Evolutionary conservation across 1,140 invertebrate genomes (phyloP).

Genomic region (Geopemphigus sp.): DNA sequence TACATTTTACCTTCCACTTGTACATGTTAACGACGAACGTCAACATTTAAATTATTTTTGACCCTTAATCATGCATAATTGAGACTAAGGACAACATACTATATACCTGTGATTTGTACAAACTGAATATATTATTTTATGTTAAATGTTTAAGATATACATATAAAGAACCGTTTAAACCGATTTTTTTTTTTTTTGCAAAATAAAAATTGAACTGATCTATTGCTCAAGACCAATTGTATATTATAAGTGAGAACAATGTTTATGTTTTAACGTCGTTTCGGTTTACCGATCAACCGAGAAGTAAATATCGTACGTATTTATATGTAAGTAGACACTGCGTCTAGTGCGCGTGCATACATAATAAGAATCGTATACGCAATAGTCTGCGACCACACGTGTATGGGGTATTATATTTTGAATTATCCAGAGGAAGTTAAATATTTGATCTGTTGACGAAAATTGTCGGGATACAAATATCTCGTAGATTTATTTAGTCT

Average conservation of each 20-base stretch:
- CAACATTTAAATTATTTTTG: neutral
- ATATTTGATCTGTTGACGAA: too few relatives aligned
- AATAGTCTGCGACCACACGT: neutral
- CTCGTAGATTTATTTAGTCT: too few relatives aligned
- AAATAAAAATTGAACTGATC: constrained; percentile 11
- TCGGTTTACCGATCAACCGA: constrained; percentile 41
- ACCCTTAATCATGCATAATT: constrained; percentile 7
- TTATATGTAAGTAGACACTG: neutral
- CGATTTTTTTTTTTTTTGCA: neutral
- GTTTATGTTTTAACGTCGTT: constrained; percentile 13
- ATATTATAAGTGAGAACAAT: constrained; percentile 15
- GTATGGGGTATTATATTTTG: too few relatives aligned
- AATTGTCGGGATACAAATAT: too few relatives aligned
- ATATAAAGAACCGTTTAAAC: neutral
- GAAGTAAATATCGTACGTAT: neutral
- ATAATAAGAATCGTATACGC: constrained; percentile 8
- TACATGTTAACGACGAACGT: neutral
- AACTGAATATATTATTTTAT: too few relatives aligned
- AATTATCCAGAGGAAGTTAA: too few relatives aligned
- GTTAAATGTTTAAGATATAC: too few relatives aligned
- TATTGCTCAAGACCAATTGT: constrained; percentile 21
- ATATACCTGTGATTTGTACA: too few relatives aligned
- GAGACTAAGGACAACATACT: neutral
- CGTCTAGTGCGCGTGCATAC: neutral
- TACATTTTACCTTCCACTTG: neutral